Conservation (phyloP, 2,888 invertebrate genomes). For the Lithophane semibrunnea region DNA sequence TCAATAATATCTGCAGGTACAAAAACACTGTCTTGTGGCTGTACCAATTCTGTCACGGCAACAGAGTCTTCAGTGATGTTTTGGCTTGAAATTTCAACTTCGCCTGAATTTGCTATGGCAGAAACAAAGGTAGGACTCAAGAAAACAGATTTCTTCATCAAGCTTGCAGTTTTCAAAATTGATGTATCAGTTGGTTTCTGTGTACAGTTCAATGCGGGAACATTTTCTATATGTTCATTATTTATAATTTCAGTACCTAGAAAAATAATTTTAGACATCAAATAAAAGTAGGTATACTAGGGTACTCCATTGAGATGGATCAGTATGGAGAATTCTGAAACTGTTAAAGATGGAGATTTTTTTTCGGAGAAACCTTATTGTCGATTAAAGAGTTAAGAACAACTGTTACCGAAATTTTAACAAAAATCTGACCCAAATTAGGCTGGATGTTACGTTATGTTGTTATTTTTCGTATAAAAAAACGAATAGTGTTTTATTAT, state of each 20-base stretch:
- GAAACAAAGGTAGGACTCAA: constrained; percentile 84
- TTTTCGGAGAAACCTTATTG: not conserved
- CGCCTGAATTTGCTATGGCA: constrained; percentile 68
- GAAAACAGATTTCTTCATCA: constrained; percentile 84
- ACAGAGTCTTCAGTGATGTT: constrained; percentile 19
- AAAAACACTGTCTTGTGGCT: constrained; percentile 11
- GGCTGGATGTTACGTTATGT: not conserved
- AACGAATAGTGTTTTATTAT: not conserved
- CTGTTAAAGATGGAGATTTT: not conserved
- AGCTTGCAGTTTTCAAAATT: constrained; percentile 83
- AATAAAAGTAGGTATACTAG: constrained; percentile 3
- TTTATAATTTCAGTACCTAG: constrained; percentile 38
- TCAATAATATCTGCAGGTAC: constrained; percentile 21
- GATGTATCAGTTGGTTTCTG: constrained; percentile 70
- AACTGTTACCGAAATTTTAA: too few relatives aligned
- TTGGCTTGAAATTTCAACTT: constrained; percentile 69
- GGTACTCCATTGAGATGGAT: not conserved
- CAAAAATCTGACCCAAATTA: too few relatives aligned
- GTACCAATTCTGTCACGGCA: constrained; percentile 3
- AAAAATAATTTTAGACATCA: constrained; percentile 28
- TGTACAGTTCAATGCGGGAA: constrained; percentile 1
- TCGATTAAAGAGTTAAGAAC: not conserved
- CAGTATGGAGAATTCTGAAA: not conserved
- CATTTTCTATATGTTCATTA: constrained; percentile 37
- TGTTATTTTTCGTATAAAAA: not conserved